Percentiles rank a stretch among this genome's conserved stretches.
phyloP scores from a whole-genome alignment of 2,797 vertebrate species.

The Ciconia nigra region DNA sequence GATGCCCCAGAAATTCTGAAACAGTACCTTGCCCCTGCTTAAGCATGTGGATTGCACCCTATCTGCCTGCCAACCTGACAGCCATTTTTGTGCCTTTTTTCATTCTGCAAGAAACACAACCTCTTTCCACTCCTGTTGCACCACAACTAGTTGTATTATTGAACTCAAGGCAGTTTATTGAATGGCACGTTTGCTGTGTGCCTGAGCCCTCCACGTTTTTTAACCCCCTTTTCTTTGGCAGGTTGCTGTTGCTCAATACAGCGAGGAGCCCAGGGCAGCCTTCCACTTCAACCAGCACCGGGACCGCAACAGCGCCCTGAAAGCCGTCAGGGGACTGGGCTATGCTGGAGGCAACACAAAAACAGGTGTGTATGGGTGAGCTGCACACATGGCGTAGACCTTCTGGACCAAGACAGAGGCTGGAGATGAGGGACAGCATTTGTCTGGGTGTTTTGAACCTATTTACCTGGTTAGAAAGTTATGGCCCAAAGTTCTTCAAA shows the following conservation, averaged over 20 bases:
- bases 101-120: background rate
- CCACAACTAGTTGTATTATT: background rate
- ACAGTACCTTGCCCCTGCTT: background rate
- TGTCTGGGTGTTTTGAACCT: background rate
- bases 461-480: background rate
- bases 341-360: slow-evolving; percentile 89
- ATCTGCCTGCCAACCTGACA: background rate
- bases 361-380: slow-evolving; percentile 75
- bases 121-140: background rate
- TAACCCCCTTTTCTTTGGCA: slow-evolving; percentile 23
- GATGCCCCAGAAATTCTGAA: background rate
- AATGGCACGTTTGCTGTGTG: background rate
- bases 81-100: background rate
- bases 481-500: background rate
- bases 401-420: background rate
- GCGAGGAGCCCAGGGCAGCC: slow-evolving; percentile 84
- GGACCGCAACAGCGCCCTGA: slow-evolving; percentile 82
- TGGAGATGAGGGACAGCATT: background rate
- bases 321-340: slow-evolving; percentile 75
- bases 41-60: background rate
- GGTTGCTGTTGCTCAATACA: slow-evolving; percentile 89
- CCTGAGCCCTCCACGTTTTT: background rate
- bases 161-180: background rate
- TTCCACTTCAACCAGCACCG: slow-evolving; percentile 81
- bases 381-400: background rate